Conservation (phyloP, 2,797 vertebrate species). For the Dicrostonyx torquatus region DNA sequence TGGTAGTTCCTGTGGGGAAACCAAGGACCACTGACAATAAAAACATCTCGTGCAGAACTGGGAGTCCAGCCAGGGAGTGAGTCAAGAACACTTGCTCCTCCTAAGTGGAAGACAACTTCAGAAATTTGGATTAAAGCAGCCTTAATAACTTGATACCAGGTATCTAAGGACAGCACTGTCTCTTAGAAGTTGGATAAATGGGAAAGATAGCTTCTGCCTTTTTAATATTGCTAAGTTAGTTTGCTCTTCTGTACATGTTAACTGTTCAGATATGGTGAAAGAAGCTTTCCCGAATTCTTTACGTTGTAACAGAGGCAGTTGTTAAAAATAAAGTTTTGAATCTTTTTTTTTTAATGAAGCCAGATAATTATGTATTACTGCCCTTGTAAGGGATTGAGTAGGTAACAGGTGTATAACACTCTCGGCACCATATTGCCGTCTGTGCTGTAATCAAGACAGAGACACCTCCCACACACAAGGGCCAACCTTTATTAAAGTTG, state of each 20-base stretch:
- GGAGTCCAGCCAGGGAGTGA: not conserved
- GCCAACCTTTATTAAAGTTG: too few species aligned
- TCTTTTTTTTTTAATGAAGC: not conserved
- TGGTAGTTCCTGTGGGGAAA: not conserved
- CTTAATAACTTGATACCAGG: not conserved
- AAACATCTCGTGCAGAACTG: not conserved
- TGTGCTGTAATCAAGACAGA: not conserved
- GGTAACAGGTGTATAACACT: not conserved
- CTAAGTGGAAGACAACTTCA: not conserved
- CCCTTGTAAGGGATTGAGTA: not conserved
- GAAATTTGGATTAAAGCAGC: not conserved
- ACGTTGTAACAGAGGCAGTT: not conserved
- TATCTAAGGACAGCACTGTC: not conserved
- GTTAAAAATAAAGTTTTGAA: not conserved
- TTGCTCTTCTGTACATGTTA: not conserved
- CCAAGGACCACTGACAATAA: not conserved
- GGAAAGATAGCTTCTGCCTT: not conserved
- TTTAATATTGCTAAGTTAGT: not conserved
- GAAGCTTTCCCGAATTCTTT: not conserved
- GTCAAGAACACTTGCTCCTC: not conserved
- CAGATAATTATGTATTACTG: not conserved
- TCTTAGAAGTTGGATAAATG: not conserved
- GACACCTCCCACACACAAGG: not conserved
- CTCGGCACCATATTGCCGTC: not conserved
- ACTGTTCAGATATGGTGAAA: not conserved